phyloP scores from a whole-genome alignment of 23 tunicate genomes.

The Trididemnum clinides region DNA sequence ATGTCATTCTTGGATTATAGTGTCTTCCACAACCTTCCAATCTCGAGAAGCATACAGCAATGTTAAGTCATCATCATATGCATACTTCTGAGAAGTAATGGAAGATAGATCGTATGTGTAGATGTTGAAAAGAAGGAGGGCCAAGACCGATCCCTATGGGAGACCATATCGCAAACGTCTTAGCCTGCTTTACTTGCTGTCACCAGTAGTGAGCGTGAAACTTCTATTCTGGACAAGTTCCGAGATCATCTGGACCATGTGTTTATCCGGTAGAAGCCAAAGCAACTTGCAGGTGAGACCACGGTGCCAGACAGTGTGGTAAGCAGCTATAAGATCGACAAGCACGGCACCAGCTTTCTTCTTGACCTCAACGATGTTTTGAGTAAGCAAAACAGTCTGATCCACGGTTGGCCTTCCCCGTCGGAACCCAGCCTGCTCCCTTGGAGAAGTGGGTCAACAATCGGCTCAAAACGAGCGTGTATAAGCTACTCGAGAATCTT shows the following conservation, averaged over 20 bases:
- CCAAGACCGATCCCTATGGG: conserved; percentile 10
- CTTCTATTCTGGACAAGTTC: not conserved
- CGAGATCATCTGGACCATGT: not conserved
- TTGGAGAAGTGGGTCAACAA: not conserved
- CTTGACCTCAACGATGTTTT: not conserved
- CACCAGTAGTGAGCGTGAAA: not conserved
- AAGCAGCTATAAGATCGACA: not conserved
- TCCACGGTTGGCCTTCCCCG: not conserved
- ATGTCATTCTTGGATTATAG: not conserved
- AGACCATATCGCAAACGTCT: not conserved
- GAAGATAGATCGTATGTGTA: not conserved
- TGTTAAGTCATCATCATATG: not conserved
- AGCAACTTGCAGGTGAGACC: not conserved
- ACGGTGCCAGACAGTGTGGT: not conserved
- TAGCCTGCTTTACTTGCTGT: not conserved
- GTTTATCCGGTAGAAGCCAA: not conserved
- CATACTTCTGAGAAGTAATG: not conserved
- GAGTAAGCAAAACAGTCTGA: not conserved
- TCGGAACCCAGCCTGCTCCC: no score
- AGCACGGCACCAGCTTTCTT: conserved; percentile 15
- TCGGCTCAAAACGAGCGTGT: no score
- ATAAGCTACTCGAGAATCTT: no score
- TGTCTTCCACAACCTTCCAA: not conserved
- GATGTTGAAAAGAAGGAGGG: conserved; percentile 16
- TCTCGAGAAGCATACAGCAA: not conserved